Evolutionary conservation across 1,140 invertebrate species (phyloP).

Genomic region (Agrypnia vestita): DNA sequence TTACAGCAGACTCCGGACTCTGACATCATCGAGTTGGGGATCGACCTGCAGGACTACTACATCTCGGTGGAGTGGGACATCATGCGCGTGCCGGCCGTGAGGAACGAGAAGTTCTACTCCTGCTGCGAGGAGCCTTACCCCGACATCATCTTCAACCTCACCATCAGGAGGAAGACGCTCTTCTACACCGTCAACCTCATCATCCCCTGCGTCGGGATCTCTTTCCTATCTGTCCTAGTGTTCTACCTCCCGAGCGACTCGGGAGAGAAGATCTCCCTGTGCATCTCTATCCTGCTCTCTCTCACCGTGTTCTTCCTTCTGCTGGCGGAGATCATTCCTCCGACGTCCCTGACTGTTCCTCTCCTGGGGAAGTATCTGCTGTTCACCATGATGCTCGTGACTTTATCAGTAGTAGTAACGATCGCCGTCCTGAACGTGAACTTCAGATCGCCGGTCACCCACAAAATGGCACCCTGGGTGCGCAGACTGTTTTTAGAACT

Average conservation of each 20-base stretch:
- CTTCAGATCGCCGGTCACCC: slow-evolving; percentile 97
- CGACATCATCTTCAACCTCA: slow-evolving; percentile 98
- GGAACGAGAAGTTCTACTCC: slow-evolving; percentile 92
- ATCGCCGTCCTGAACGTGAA: slow-evolving; percentile 99
- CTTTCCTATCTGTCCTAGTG: slow-evolving; percentile 97
- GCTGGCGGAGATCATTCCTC: slow-evolving; percentile 98
- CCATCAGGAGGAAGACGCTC: slow-evolving; percentile 94
- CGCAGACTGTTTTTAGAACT: slow-evolving; percentile 90
- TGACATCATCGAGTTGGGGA: slow-evolving; percentile 89
- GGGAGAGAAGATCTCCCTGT: slow-evolving; percentile 97
- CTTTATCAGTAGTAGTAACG: slow-evolving; percentile 97
- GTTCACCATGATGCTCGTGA: slow-evolving; percentile 99
- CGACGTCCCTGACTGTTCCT: slow-evolving; percentile 98
- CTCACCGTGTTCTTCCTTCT: slow-evolving; percentile 99
- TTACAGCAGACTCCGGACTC: slow-evolving; percentile 86
- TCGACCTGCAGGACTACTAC: slow-evolving; percentile 95
- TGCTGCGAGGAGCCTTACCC: slow-evolving; percentile 94
- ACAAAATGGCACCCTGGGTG: slow-evolving; percentile 94
- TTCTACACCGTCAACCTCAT: slow-evolving; percentile 98
- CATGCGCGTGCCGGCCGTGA: slow-evolving; percentile 88
- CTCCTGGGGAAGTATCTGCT: slow-evolving; percentile 98
- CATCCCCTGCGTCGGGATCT: slow-evolving; percentile 96
- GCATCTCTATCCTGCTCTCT: slow-evolving; percentile 98
- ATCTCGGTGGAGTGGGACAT: slow-evolving; percentile 99
- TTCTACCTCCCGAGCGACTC: slow-evolving; percentile 99